Evolutionary conservation across 2,113 vertebrate species (phyloP).

Genomic region (Otocyon megalotis): DNA sequence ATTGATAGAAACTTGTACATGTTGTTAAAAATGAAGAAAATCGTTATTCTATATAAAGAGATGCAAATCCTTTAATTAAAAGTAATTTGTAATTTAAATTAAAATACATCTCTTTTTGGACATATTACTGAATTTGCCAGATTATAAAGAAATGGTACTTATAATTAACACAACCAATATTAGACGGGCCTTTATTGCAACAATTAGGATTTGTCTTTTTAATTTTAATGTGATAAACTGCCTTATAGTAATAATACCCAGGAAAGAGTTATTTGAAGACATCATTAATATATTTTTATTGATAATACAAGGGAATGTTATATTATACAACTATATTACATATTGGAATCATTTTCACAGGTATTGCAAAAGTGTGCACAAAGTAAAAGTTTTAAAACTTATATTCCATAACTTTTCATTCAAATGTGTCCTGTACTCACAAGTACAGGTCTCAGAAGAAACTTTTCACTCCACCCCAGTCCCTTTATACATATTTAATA

Average conservation of each 20-base stretch:
- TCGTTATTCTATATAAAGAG: neutral
- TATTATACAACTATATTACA: neutral
- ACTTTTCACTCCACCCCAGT: neutral
- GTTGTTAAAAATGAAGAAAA: neutral
- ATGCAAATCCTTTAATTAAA: neutral
- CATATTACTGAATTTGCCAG: neutral
- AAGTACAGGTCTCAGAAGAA: neutral
- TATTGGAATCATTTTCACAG: neutral
- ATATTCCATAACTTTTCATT: neutral
- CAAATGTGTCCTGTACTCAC: neutral
- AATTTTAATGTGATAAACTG: neutral
- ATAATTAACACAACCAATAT: neutral
- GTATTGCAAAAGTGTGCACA: neutral
- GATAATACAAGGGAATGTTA: neutral
- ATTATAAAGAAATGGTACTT: neutral
- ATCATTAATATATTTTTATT: neutral
- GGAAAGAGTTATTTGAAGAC: neutral
- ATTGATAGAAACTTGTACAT: neutral
- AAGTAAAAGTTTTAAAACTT: neutral
- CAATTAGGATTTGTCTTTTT: conserved; percentile 14
- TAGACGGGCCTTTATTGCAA: neutral
- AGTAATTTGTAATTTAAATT: neutral
- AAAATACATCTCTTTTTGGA: neutral
- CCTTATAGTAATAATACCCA: neutral
- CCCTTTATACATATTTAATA: neutral